A percentile compares a stretch with the other conserved stretches of the same genome.
Conservation (phyloP, 2,888 invertebrate genomes). For the Prostheceraeus crozeri region DNA sequence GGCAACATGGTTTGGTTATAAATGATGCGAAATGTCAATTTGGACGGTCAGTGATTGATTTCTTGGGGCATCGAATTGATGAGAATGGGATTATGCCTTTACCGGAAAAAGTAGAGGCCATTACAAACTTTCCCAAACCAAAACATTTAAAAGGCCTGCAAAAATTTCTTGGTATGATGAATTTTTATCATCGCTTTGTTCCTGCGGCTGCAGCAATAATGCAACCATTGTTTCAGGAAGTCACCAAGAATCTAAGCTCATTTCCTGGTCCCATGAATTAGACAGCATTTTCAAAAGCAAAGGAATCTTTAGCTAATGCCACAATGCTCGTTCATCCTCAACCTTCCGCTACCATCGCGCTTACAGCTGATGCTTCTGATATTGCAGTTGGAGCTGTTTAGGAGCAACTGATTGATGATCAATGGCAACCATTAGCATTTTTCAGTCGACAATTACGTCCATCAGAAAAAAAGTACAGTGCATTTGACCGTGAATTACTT, state of each 20-base stretch:
- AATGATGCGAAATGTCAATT: conserved; percentile 40
- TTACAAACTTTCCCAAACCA: conserved; percentile 31
- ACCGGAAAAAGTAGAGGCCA: conserved; percentile 31
- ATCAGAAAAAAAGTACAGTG: neutral
- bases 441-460: conserved; percentile 13
- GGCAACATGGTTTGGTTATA: conserved; percentile 22
- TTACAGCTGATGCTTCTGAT: conserved; percentile 15
- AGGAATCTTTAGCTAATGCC: neutral
- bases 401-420: conserved; percentile 19
- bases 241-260: no score
- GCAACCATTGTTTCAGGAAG: conserved; percentile 32
- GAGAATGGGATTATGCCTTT: conserved; percentile 12
- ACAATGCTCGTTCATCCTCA: neutral
- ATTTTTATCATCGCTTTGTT: conserved; percentile 42
- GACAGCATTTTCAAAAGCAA: conserved; percentile 13
- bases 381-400: conserved; percentile 17
- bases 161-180: conserved; percentile 40
- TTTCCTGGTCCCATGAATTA: no score
- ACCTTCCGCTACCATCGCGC: neutral
- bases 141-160: conserved; percentile 31
- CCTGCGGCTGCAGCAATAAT: conserved; percentile 32
- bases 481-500: conserved; percentile 20
- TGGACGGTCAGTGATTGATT: conserved; percentile 11
- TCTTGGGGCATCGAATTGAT: conserved; percentile 23
- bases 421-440: conserved; percentile 28